phyloP scores from a whole-genome alignment of 2,797 vertebrate genomes.

The Cryptoblepharus egeriae region DNA sequence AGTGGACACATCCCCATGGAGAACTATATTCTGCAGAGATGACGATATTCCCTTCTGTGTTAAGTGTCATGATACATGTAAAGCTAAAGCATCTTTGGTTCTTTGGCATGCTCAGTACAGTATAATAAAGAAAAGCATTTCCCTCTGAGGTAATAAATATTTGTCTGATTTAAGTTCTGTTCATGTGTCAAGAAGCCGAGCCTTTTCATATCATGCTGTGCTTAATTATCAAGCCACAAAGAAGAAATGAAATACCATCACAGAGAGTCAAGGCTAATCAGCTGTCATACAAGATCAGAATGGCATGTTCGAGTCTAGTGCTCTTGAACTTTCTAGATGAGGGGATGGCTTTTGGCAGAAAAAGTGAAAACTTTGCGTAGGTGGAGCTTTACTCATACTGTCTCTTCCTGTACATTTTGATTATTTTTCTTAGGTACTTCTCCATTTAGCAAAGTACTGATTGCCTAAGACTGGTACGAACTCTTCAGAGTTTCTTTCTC shows the following conservation, averaged over 20 bases:
- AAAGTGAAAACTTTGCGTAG: no score
- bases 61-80: not conserved
- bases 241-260: no score
- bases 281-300: not conserved
- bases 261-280: not conserved
- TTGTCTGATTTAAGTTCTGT: not conserved
- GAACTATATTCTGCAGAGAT: not conserved
- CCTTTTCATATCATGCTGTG: no score
- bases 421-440: no score
- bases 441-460: not conserved
- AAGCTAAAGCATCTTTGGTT: not conserved
- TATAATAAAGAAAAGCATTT: not conserved
- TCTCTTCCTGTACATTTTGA: no score
- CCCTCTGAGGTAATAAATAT: not conserved
- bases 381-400: not conserved
- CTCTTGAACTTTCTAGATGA: not conserved
- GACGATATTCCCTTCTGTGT: not conserved
- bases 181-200: not conserved
- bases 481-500: no score
- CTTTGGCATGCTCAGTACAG: conserved; percentile 8
- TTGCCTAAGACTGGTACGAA: no score
- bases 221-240: not conserved
- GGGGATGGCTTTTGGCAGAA: not conserved
- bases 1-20: conserved; percentile 31
- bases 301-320: not conserved